phyloP scores from a whole-genome alignment of 23 tunicate species.

The Trididemnum miniatum region DNA sequence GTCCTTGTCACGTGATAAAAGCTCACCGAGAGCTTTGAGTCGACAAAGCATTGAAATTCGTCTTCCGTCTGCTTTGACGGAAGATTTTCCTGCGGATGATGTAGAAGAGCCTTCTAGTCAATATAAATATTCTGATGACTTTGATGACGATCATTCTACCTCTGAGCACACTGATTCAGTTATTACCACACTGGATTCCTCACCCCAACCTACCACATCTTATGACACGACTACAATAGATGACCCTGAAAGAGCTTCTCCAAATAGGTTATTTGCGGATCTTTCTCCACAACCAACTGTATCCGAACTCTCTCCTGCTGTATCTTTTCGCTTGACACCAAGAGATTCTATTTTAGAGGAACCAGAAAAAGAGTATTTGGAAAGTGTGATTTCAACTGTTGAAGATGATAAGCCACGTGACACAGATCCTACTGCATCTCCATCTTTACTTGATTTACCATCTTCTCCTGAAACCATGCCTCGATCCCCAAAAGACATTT shows the following conservation, averaged over 20 bases:
- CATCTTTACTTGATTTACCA: background rate
- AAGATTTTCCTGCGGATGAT: background rate
- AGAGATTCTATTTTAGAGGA: conserved; percentile 28
- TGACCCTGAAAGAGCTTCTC: background rate
- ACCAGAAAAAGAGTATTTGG: conserved; percentile 6
- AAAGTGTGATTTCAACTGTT: conserved; percentile 1
- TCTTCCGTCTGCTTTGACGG: conserved; percentile 48
- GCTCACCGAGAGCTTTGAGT: conserved; percentile 46
- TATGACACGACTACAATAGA: conserved; percentile 22
- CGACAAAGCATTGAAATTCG: conserved; percentile 78
- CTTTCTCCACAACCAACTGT: conserved; percentile 54
- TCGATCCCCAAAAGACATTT: background rate
- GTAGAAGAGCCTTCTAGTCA: background rate
- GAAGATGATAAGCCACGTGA: background rate
- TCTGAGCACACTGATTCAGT: conserved; percentile 20
- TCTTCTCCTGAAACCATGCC: background rate
- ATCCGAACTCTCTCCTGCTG: conserved; percentile 39
- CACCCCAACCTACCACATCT: conserved; percentile 20
- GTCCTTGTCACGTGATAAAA: conserved; percentile 1
- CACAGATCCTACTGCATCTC: background rate
- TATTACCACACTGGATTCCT: conserved; percentile 8
- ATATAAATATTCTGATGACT: conserved; percentile 73
- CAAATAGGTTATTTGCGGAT: conserved; percentile 7
- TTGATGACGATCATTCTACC: conserved; percentile 56
- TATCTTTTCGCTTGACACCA: background rate